These are phyloP conservation scores for Otocyon megalotis DNA, from an alignment of 2,113 vertebrate genomes.

Conservation along the genomic window DNA sequence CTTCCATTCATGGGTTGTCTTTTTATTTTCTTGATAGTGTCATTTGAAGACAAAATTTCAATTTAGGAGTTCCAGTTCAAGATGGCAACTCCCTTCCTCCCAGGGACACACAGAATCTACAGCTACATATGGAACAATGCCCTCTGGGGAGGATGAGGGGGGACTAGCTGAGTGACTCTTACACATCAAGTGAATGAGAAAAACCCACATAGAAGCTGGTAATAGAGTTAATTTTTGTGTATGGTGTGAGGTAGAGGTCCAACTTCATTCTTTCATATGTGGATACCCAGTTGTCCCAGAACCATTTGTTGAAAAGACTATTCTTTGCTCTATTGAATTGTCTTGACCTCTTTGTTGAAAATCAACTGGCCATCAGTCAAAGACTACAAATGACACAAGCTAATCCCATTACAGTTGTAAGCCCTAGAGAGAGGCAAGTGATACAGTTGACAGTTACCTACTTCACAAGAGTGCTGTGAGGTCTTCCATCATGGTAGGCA, in stretches of 20 bases:
- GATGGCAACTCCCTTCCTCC: neutral
- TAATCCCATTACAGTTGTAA: neutral
- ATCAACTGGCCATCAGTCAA: neutral
- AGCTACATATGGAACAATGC: neutral
- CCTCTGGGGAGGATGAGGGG: neutral
- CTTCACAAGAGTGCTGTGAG: neutral
- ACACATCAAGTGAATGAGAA: neutral
- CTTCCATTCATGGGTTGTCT: neutral
- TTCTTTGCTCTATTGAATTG: neutral
- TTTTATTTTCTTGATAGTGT: neutral
- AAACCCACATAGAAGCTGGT: neutral
- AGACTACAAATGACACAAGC: neutral
- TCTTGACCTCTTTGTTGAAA: neutral
- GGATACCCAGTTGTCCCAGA: neutral
- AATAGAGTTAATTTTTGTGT: neutral
- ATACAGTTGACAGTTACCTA: neutral
- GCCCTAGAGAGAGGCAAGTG: neutral
- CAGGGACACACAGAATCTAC: neutral
- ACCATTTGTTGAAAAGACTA: neutral
- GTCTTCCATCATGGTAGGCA: neutral
- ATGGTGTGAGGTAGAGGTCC: neutral
- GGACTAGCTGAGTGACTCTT: neutral
- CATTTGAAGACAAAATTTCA: neutral
- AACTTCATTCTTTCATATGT: neutral
- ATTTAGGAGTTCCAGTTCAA: neutral